Conservation (phyloP, 2,888 invertebrate species). For the Agrypnus murinus region DNA sequence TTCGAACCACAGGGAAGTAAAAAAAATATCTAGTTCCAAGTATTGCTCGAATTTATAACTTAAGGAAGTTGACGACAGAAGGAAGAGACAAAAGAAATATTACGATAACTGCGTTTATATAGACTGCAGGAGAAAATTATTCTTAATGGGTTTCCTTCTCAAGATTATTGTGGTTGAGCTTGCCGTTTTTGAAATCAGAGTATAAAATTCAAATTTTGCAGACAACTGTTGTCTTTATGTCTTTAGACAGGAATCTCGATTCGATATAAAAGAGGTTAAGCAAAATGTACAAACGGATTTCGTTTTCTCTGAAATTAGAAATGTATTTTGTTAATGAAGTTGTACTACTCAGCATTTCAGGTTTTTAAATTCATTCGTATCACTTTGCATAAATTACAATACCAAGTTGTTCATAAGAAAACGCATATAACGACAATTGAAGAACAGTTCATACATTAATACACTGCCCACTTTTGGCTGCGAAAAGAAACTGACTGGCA, state of each 20-base stretch:
- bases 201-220: constrained; percentile 16
- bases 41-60: constrained; percentile 4
- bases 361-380: no score
- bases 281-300: no score
- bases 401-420: no score
- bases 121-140: constrained; percentile 34
- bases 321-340: no score
- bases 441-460: no score
- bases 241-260: not conserved
- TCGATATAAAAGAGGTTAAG: no score
- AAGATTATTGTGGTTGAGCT: constrained; percentile 26
- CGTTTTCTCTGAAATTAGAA: no score
- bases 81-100: constrained; percentile 23
- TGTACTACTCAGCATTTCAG: no score
- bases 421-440: no score
- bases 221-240: not conserved
- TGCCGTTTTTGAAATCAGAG: constrained; percentile 9
- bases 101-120: constrained; percentile 33
- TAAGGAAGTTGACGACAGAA: not conserved
- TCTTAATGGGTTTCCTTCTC: constrained; percentile 27
- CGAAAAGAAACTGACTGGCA: no score
- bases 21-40: not conserved
- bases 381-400: no score
- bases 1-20: not conserved
- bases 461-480: no score